Conservation (phyloP, 92 coral and sea anemone species). For the Epizoanthus scotinus region DNA sequence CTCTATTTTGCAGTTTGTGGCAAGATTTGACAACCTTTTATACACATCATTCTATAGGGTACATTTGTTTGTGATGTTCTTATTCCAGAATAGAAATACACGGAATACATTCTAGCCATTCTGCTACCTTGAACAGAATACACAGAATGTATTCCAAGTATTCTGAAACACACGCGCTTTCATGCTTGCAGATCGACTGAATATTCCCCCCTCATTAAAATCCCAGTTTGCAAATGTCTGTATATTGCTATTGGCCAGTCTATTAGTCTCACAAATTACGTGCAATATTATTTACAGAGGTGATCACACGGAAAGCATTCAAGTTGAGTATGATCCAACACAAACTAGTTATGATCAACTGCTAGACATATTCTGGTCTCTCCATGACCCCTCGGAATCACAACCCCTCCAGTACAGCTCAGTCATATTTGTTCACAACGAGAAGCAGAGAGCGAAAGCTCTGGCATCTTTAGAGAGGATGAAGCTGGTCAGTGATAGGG, state of each 20-base stretch:
- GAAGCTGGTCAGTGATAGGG: slow-evolving; percentile 15
- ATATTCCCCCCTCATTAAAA: background rate
- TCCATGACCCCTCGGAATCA: slow-evolving; percentile 61
- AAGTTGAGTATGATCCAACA: slow-evolving; percentile 66
- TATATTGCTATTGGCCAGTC: too few species aligned
- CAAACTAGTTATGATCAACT: slow-evolving; percentile 50
- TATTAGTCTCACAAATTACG: too few species aligned
- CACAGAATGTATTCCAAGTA: too few species aligned
- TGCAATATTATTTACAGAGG: slow-evolving; percentile 45
- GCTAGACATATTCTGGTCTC: slow-evolving; percentile 68
- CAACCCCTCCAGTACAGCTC: slow-evolving; percentile 67
- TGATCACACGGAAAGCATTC: slow-evolving; percentile 76
- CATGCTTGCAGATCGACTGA: background rate
- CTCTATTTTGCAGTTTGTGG: too few species aligned
- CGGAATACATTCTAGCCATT: too few species aligned
- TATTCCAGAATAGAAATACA: too few species aligned
- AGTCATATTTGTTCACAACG: slow-evolving; percentile 72
- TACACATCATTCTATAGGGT: too few species aligned
- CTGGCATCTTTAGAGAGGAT: slow-evolving; percentile 45
- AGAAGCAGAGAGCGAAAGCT: slow-evolving; percentile 61
- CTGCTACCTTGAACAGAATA: too few species aligned
- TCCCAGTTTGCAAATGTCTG: background rate
- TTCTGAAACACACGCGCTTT: too few species aligned
- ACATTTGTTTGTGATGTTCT: too few species aligned
- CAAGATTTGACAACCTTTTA: too few species aligned